Base-by-base conservation (phyloP, 2,797 vertebrate species). In the Amphiprion clarkii region DNA sequence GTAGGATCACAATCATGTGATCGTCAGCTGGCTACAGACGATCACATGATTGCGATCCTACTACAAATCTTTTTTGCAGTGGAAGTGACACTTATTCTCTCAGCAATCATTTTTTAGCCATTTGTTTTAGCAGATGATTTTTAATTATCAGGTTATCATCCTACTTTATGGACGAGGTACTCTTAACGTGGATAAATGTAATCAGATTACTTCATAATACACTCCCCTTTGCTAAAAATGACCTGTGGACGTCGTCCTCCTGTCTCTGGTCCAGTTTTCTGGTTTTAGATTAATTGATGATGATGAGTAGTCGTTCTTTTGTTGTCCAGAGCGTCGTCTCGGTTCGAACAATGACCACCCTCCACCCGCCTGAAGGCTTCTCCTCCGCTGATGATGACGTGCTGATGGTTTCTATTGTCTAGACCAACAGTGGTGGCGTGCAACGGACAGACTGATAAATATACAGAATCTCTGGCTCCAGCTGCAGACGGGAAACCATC, bases 341-440 rank as follows among this genome's bases (percentile, higher is more conserved):
- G 23, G 68, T 7, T 1, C 42, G 71, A 89, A 93, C 90, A 94
- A 91, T 89, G 72, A 6, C 63, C 68, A 40, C 23, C 21, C 3
- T 6, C 29, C 33, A 33, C 70, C 7, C 33, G 1, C 33, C 33
- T 33, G 6, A 5, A 75, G 63, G 81, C 56, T 56, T 56, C 67
- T 51, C 79, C 74, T 80, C 70, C 63, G 1, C 56, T 23, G 0
- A 10, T 71, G 0, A 10, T 71, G 63, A 81, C 81, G 57, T 66
- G 71, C 46, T 81, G 67, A 74, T 49, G 63, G 71, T 52, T 36
- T 29, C 81, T 39, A 78, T 85, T 89, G 89, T 89, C 52, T 78
- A 0, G 36, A 33, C 27, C 46, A 55, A 60, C 75, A 54, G 82
- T 23, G 71, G 88, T 90, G 85, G 78, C 75, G 81, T 89, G 91